These are phyloP conservation scores for Mongoloraphidia duomilia DNA, from an alignment of 2,888 invertebrate species.

Conservation along the genomic window DNA sequence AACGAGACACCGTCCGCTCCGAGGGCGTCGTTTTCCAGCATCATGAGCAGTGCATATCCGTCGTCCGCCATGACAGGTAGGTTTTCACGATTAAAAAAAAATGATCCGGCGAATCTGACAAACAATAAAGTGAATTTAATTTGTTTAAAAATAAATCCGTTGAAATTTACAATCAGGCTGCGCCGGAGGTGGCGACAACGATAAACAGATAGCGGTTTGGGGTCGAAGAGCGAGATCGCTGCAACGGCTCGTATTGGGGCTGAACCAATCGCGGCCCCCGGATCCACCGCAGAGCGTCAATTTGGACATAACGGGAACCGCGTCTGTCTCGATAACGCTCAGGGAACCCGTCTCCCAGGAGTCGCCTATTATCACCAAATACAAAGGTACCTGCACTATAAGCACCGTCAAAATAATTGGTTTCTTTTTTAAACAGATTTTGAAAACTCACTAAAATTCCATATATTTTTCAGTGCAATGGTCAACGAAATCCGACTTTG, in stretches of 20 bases:
- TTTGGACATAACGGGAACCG: slow-evolving; percentile 61
- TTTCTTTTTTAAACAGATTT: slow-evolving; percentile 7
- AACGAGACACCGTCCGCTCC: slow-evolving; percentile 30
- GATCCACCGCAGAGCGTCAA: slow-evolving; percentile 67
- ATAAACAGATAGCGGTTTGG: slow-evolving; percentile 79
- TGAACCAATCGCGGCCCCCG: slow-evolving; percentile 75
- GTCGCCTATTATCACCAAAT: slow-evolving; percentile 76
- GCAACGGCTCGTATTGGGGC: slow-evolving; percentile 65
- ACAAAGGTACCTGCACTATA: slow-evolving; percentile 49
- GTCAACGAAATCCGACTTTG: slow-evolving; percentile 77
- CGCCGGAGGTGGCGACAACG: slow-evolving; percentile 55
- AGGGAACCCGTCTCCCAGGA: slow-evolving; percentile 55
- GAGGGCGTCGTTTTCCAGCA: slow-evolving; percentile 41
- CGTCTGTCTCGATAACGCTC: slow-evolving; percentile 48
- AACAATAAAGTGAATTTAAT: too few species aligned
- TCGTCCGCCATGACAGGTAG: slow-evolving; percentile 29
- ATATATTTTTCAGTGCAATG: slow-evolving; percentile 63
- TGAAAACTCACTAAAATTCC: not conserved
- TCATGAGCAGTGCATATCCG: slow-evolving; percentile 33
- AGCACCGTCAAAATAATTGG: not conserved
- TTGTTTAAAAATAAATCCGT: not conserved
- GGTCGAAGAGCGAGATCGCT: slow-evolving; percentile 67
- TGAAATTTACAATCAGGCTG: slow-evolving; percentile 36
- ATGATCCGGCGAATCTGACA: too few species aligned
- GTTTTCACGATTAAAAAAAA: not conserved